These are phyloP conservation scores for Silurus asotus DNA, from an alignment of 2,113 vertebrate species.

Conservation along the genomic window DNA sequence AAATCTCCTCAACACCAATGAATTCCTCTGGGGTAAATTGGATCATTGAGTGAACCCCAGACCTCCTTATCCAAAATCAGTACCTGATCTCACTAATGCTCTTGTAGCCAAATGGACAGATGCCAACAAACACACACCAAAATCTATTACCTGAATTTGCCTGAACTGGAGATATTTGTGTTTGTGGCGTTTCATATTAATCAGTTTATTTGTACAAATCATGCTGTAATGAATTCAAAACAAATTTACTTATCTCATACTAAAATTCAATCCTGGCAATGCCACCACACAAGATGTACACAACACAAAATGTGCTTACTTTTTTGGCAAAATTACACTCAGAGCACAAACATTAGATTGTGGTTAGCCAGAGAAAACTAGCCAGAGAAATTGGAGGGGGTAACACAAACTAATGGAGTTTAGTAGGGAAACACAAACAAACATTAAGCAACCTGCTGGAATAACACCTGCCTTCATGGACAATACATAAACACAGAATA, in stretches of 20 bases:
- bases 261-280: background rate
- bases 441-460: background rate
- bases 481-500: background rate
- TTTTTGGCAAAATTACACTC: background rate
- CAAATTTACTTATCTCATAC: background rate
- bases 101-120: background rate
- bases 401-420: background rate
- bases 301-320: background rate
- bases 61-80: background rate
- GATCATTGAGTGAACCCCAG: background rate
- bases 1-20: background rate
- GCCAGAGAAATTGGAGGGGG: background rate
- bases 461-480: background rate
- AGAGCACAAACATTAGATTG: background rate
- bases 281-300: background rate
- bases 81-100: background rate
- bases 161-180: no score
- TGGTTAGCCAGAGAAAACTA: background rate
- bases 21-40: background rate
- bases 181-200: background rate
- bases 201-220: background rate
- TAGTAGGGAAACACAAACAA: background rate
- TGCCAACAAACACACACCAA: background rate
- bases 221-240: background rate
- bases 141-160: background rate